Conservation (phyloP, 2,113 vertebrate species). For the Brachypodius melanocephalos region DNA sequence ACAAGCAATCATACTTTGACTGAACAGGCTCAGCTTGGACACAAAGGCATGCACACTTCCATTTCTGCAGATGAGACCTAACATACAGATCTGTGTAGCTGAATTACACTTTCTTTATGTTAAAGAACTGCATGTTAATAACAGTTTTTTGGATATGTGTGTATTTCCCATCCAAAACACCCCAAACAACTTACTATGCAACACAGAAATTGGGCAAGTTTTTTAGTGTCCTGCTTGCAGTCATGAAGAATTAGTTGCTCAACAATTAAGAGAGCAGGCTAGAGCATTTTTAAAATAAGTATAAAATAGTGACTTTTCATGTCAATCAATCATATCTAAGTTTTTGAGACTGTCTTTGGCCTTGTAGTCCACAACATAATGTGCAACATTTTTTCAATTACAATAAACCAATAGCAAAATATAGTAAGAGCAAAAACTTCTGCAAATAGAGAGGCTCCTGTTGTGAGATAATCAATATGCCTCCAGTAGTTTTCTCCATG, state of each 20-base stretch:
- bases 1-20: background rate
- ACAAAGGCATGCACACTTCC: background rate
- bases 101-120: background rate
- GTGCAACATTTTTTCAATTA: background rate
- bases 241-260: background rate
- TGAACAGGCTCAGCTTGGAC: background rate
- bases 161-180: background rate
- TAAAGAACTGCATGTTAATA: background rate
- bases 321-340: background rate
- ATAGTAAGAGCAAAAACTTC: background rate
- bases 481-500: background rate
- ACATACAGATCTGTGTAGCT: background rate
- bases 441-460: background rate
- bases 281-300: background rate
- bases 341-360: background rate
- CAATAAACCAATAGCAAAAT: background rate
- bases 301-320: background rate
- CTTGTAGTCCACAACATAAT: background rate
- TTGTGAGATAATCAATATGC: background rate
- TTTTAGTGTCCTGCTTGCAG: background rate
- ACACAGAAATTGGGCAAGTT: background rate
- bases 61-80: background rate
- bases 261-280: background rate
- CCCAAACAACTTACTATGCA: background rate
- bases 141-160: background rate